Evolutionary conservation across 2,888 invertebrate genomes (phyloP), one percentile per base, ranked within the genome.

Genomic region (Drosophila imparisetae): DNA sequence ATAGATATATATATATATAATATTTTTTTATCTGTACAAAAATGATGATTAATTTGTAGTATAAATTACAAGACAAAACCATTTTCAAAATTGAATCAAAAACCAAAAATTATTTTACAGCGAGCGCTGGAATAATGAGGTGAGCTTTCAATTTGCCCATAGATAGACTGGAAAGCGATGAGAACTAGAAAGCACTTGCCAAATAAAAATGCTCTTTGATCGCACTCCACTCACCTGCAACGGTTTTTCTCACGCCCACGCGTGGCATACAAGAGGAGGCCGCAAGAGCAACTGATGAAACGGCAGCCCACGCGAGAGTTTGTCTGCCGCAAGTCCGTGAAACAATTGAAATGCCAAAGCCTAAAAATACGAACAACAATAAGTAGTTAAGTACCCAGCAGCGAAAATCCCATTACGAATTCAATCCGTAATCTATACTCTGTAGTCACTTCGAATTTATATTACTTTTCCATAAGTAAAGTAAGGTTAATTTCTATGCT

Each of bases 291-390:
- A 49, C 53, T 38, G 53, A 66, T 32, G 53, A 66, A 34, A 50
- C 55, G 38, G 42, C 38, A 50, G 48, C 78, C 89, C 86, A 88
- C 86, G 89, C 81, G 67, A 67, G 64, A 73, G 69, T 71, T 78
- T 66, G 66, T 66, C 48, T 70, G 63, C 64, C 65, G 68, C 68
- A 65, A 73, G 57, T 64, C 74, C 75, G 76, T 86, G 70, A 81
- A 79, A 75, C 86, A 84, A 89, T 89, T 69, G 74, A 83, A 77
- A 79, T 80, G 82, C 79, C 77, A 72, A 73, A 74, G 73, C 71
- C 60, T 45, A 53, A 65, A 60, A 53, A 62, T 32, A 69, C 52
- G 27, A 60, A 66, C 36, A 72, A 65, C 42, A 72, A 58, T 50
- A 52, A 34, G 55, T 38, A 27, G 55, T 11, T 45, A 15, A 45